Conservation (phyloP, 2,797 vertebrate species). For the Enteromius thamalakanensis region DNA sequence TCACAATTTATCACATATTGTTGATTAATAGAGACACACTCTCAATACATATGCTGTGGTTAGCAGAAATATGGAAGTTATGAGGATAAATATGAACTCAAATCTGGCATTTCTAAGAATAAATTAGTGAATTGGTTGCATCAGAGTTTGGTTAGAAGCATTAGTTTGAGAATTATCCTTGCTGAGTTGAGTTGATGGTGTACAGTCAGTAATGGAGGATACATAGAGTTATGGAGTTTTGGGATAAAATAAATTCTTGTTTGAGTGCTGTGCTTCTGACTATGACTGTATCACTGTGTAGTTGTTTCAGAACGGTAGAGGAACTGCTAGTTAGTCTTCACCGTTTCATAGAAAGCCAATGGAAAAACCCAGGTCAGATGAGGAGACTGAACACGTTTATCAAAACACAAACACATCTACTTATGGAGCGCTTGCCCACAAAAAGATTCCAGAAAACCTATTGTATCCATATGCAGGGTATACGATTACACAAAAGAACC, state of each 20-base stretch:
- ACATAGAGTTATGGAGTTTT: neutral
- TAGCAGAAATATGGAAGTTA: neutral
- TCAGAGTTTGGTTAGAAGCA: neutral
- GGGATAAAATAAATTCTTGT: neutral
- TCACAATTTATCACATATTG: neutral
- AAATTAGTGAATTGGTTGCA: neutral
- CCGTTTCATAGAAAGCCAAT: constrained; percentile 21
- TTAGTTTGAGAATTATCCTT: neutral
- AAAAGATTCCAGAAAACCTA: constrained; percentile 36
- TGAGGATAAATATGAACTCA: neutral
- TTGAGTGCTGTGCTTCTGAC: neutral
- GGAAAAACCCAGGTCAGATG: constrained; percentile 36
- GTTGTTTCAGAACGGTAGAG: constrained; percentile 24
- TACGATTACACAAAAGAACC: constrained; percentile 52
- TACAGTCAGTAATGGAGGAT: neutral
- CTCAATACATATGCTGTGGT: neutral
- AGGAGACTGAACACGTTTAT: constrained; percentile 25
- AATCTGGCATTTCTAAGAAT: neutral
- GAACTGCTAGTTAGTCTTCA: constrained; percentile 10
- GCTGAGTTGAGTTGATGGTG: neutral
- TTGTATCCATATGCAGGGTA: constrained; percentile 40
- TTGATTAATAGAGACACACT: neutral
- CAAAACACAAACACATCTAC: constrained; percentile 23
- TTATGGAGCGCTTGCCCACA: constrained; percentile 17
- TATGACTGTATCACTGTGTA: neutral